phyloP scores from a whole-genome alignment of 2,113 vertebrate genomes.

The Cyanistes caeruleus region DNA sequence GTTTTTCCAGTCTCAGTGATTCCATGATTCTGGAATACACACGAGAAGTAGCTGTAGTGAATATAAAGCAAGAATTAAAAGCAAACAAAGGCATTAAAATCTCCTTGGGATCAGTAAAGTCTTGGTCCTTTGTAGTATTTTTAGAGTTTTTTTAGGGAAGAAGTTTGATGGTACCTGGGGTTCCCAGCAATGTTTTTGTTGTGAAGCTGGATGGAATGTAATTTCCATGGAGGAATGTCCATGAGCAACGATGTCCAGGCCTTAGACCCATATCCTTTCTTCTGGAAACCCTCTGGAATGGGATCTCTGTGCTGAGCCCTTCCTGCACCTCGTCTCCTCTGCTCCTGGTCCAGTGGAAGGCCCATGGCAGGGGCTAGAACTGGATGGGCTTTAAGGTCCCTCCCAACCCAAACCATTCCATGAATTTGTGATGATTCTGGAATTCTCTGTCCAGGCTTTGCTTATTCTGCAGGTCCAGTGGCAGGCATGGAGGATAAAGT shows the following conservation, averaged over 20 bases:
- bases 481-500: not conserved
- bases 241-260: not conserved
- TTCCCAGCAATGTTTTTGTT: not conserved
- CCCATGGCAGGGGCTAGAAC: not conserved
- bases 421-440: not conserved
- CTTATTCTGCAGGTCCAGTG: not conserved
- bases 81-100: not conserved
- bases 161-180: not conserved
- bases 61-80: not conserved
- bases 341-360: not conserved
- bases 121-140: not conserved
- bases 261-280: not conserved
- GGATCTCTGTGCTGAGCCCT: not conserved
- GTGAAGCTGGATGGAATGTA: not conserved
- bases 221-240: not conserved
- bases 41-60: rapidly evolving
- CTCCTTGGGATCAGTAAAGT: not conserved
- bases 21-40: not conserved
- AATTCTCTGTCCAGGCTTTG: not conserved
- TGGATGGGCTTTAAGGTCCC: not conserved
- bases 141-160: too few species aligned
- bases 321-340: not conserved
- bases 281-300: not conserved
- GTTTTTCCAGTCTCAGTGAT: not conserved
- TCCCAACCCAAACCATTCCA: not conserved